Conservation (phyloP, 2,888 invertebrate species). For the Aporophyla lueneburgensis region DNA sequence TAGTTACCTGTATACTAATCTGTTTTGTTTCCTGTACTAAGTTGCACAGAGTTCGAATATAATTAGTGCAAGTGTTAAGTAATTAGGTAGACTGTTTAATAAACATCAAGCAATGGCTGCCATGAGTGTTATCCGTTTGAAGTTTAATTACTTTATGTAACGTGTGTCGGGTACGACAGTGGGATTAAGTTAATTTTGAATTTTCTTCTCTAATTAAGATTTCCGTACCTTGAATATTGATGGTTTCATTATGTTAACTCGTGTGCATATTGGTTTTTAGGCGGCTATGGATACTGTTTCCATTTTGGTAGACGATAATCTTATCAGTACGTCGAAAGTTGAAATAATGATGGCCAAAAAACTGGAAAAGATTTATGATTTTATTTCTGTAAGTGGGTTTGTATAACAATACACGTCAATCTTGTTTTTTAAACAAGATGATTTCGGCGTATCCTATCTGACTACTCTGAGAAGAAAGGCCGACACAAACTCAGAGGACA, state of each 20-base stretch:
- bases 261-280: constrained; percentile 4
- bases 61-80: constrained; percentile 58
- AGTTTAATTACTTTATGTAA: constrained; percentile 54
- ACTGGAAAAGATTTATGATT: not conserved
- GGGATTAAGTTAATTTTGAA: constrained; percentile 23
- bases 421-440: too few relatives aligned
- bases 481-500: too few relatives aligned
- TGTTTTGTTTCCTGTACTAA: constrained; percentile 20
- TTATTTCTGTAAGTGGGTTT: too few relatives aligned
- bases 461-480: too few relatives aligned
- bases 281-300: not conserved
- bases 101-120: constrained; percentile 52
- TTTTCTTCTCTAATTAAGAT: constrained; percentile 48
- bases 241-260: constrained; percentile 35
- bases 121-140: constrained; percentile 51
- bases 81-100: constrained; percentile 64
- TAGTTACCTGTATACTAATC: not conserved
- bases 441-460: too few relatives aligned
- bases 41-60: constrained; percentile 38
- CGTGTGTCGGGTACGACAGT: constrained; percentile 30
- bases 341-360: too few relatives aligned
- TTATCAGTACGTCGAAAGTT: not conserved
- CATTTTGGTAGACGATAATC: not conserved
- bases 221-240: constrained; percentile 38
- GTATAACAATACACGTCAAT: too few relatives aligned